phyloP scores from a whole-genome alignment of 1,140 invertebrate species.

The Calosoma granatense region DNA sequence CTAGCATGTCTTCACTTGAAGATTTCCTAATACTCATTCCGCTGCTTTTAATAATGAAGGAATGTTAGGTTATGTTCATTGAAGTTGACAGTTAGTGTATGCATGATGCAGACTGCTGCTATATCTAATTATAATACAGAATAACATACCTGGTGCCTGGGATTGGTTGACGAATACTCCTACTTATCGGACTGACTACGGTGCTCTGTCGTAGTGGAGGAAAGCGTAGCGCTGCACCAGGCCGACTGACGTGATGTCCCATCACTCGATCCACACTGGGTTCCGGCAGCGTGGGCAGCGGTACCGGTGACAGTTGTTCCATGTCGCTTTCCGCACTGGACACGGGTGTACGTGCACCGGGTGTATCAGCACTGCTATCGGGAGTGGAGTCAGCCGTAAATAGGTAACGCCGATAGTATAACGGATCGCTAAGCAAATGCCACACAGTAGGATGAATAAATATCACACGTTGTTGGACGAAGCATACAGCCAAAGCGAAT shows the following conservation, averaged over 20 bases:
- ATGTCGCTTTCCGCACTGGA: conserved; percentile 20
- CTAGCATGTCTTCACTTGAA: not conserved
- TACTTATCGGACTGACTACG: not conserved
- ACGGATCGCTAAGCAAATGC: not conserved
- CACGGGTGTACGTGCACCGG: not conserved
- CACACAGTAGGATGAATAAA: not conserved
- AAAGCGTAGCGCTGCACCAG: conserved; percentile 24
- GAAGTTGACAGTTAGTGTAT: too few relatives aligned
- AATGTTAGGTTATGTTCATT: too few relatives aligned
- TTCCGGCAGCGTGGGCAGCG: conserved; percentile 20
- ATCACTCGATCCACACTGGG: conserved; percentile 29
- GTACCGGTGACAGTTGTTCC: conserved; percentile 15
- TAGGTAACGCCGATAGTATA: not conserved
- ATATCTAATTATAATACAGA: too few relatives aligned
- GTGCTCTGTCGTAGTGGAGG: conserved; percentile 29
- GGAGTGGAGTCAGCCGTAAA: not conserved
- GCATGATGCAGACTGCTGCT: too few relatives aligned
- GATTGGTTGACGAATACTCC: not conserved
- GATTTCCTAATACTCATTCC: not conserved
- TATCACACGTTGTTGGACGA: too few relatives aligned
- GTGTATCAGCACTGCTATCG: not conserved
- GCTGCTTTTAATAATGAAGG: not conserved
- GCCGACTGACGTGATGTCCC: conserved; percentile 29
- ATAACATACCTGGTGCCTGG: not conserved
- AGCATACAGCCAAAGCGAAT: too few relatives aligned